Evolutionary conservation across 2,113 vertebrate species (phyloP).

Genomic region (Rhodinocichla rosea): DNA sequence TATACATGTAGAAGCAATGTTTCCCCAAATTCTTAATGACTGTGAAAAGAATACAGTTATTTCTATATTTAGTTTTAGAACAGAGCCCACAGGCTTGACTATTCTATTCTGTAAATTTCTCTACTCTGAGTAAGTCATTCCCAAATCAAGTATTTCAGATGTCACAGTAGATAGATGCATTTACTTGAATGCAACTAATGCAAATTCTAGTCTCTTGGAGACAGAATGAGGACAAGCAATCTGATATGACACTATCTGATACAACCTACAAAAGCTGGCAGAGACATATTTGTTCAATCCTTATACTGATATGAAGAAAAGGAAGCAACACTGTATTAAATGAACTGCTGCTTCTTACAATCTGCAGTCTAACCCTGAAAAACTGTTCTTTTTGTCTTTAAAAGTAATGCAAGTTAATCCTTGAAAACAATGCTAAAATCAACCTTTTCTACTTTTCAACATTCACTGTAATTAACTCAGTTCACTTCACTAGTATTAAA

Average conservation of each 20-base stretch:
- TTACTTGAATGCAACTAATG: not conserved
- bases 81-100: not conserved
- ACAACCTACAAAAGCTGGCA: not conserved
- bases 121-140: not conserved
- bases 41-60: not conserved
- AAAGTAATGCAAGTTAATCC: not conserved
- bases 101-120: not conserved
- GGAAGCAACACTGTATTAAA: not conserved
- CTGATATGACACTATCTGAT: not conserved
- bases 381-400: not conserved
- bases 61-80: not conserved
- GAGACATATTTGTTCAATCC: not conserved
- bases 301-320: not conserved
- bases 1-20: not conserved
- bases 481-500: not conserved
- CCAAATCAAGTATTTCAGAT: not conserved
- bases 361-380: not conserved
- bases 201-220: not conserved
- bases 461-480: not conserved
- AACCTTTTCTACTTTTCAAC: not conserved
- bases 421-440: not conserved
- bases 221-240: slow-evolving; percentile 27
- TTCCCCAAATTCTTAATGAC: not conserved
- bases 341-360: not conserved
- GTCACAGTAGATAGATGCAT: not conserved